Evolutionary conservation across 2,888 invertebrate species (phyloP), one percentile per base, ranked within the genome.

Genomic region (Lithophane leautieri): DNA sequence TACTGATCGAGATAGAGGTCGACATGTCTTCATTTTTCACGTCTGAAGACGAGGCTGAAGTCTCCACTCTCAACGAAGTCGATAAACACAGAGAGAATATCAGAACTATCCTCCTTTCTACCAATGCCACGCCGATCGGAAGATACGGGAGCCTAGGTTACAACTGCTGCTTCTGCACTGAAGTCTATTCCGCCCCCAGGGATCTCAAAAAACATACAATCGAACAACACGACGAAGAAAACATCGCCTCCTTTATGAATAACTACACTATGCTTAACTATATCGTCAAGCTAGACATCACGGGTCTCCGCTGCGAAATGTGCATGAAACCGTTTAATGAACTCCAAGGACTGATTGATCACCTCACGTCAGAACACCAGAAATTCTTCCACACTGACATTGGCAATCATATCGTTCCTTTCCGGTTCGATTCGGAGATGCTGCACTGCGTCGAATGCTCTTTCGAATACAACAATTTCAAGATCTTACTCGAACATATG

Each of bases 271-370:
- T 91, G 79, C 70, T 82, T 4, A 72, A 75, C 72, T 83, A 77
- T 84, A 88, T 90, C 19, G 91, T 93, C 0, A 94, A 93, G 86
- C 80, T 95, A 0, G 95, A 95, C 44, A 92, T 95, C 12, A 94
- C 95, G 0, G 84, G 75, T 0, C 81, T 95, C 2, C 76, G 82
- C 22, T 95, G 95, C 73, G 91, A 85, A 42, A 83, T 94, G 25
- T 95, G 95, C 69, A 81, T 77, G 61, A 63, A 61, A 1, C 65
- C 82, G 28, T 61, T 90, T 0, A 78, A 83, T 1, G 79, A 83
- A 34, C 52, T 94, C 1, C 86, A 91, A 2, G 79, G 78, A 4
- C 73, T 94, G 0, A 85, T 89, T 0, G 79, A 86, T 0, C 94
- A 94, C 82, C 82, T 94, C 4, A 88, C 78, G 4, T 40, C 16